Base-by-base conservation (phyloP, 2,113 vertebrate species). In the Cisticola juncidis region DNA sequence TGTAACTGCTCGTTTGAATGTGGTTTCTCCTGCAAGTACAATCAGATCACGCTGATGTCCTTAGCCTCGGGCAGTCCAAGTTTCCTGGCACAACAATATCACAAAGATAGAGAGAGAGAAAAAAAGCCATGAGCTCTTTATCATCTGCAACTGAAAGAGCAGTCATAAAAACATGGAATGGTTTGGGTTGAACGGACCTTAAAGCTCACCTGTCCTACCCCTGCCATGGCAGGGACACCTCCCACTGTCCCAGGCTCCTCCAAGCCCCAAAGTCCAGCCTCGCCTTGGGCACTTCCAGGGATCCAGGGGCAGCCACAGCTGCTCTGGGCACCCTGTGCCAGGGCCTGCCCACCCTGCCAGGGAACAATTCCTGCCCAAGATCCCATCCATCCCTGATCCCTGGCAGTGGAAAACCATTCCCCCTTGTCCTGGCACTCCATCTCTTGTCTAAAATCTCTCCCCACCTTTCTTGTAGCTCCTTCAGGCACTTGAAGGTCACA, bases 211-310 rank as follows among this genome's bases (percentile, higher is more conserved):
- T 9, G 5, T 15, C 5, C 12, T 35, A 31, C 14, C 26, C 24
- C 35, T 66, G 28, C 36, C 23, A 14, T 28, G 36, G 5, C 36
- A 51, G 36, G 33, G 50, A 36, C 50, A 72, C 5, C 26, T 64
- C 0, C 57, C 25, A 40, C 35, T 18, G 1, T 40, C 50, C 57
- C 58, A 65, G 58, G 42, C 2, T 48, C 50, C 22, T 65, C 50
- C 40, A 13, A 61, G 38, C 12, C 47, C 23, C 4, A 38, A 1
- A 1, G 3, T 61, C 73, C 65, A 62, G 0, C 48, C 40, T 62
- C 56, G 40, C 40, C 48, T 79, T 62, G 65, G 40, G 0, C 56
- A 54, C 40, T 79, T 0, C 56, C 84, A 78, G 47, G 62, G 38
- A 38, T 70, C 24, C 81, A 85, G 73, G 38, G 28, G n/a, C 47